phyloP scores from a whole-genome alignment of 92 coral and sea anemone genomes.

The Virgularia gustaviana region DNA sequence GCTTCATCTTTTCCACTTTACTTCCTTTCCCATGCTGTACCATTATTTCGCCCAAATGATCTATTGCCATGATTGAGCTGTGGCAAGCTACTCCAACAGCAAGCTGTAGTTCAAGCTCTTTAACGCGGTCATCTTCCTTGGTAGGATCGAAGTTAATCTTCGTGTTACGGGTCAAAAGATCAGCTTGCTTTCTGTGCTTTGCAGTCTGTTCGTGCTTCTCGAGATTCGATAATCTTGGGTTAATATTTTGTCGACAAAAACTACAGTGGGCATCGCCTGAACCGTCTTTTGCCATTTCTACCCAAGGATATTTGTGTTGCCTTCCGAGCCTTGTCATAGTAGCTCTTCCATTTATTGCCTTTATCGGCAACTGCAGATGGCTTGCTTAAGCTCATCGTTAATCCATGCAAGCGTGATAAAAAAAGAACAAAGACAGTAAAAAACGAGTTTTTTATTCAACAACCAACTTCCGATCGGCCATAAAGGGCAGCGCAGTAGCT shows the following conservation, averaged over 20 bases:
- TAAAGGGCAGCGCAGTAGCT: no score
- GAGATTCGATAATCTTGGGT: not conserved
- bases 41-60: constrained; percentile 38
- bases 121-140: constrained; percentile 16
- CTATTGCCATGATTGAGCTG: constrained; percentile 36
- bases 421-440: no score
- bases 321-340: not conserved
- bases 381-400: not conserved
- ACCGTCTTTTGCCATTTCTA: no score
- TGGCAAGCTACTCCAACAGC: constrained; percentile 38
- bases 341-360: not conserved
- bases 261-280: no score
- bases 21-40: constrained; percentile 43
- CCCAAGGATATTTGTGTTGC: not conserved
- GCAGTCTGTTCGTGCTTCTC: constrained; percentile 24
- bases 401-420: no score
- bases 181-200: constrained; percentile 36
- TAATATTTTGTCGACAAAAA: not conserved
- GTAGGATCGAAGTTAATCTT: constrained; percentile 4
- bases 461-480: no score
- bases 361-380: no score
- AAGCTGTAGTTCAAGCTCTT: constrained; percentile 37
- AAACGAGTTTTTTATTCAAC: no score
- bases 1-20: constrained; percentile 22
- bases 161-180: constrained; percentile 1